phyloP scores from a whole-genome alignment of 30 jellyfish, hydroid and myxozoan species.

The Pseudorhiza aurosa region DNA sequence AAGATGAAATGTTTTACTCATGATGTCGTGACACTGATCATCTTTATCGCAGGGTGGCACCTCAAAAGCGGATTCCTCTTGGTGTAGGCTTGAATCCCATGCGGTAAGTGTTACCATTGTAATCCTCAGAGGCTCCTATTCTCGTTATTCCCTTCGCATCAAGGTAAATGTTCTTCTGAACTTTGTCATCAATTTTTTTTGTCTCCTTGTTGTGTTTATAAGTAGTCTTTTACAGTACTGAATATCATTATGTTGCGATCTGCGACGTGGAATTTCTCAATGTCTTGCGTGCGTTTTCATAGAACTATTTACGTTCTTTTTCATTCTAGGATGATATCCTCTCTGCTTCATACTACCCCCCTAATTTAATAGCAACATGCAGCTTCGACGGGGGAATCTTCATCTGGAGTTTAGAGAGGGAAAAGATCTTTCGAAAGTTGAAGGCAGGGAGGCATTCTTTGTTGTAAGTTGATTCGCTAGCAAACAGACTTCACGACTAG shows the following conservation, averaged over 20 bases:
- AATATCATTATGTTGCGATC: too few relatives aligned
- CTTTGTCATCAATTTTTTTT: too few relatives aligned
- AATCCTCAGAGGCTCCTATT: too few relatives aligned
- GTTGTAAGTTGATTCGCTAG: constrained; percentile 42
- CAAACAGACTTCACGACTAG: background rate
- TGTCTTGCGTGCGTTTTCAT: too few relatives aligned
- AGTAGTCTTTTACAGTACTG: too few relatives aligned
- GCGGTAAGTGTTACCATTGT: constrained; percentile 22
- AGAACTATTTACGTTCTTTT: too few relatives aligned
- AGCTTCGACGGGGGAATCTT: constrained; percentile 72
- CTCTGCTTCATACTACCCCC: constrained; percentile 74
- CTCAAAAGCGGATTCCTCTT: constrained; percentile 59
- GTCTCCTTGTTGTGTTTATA: too few relatives aligned
- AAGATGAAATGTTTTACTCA: too few relatives aligned
- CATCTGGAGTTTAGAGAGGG: constrained; percentile 76
- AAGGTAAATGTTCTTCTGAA: too few relatives aligned
- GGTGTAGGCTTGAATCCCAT: constrained; percentile 66
- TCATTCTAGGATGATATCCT: constrained; percentile 67
- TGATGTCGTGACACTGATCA: too few relatives aligned
- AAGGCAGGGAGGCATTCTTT: constrained; percentile 41
- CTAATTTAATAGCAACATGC: constrained; percentile 72
- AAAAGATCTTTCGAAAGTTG: constrained; percentile 52
- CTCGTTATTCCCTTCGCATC: too few relatives aligned
- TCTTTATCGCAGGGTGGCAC: constrained; percentile 50
- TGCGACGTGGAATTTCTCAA: too few relatives aligned